These are phyloP conservation scores for Microchrysa polita DNA, from an alignment of 2,888 invertebrate genomes.

Conservation along the genomic window DNA sequence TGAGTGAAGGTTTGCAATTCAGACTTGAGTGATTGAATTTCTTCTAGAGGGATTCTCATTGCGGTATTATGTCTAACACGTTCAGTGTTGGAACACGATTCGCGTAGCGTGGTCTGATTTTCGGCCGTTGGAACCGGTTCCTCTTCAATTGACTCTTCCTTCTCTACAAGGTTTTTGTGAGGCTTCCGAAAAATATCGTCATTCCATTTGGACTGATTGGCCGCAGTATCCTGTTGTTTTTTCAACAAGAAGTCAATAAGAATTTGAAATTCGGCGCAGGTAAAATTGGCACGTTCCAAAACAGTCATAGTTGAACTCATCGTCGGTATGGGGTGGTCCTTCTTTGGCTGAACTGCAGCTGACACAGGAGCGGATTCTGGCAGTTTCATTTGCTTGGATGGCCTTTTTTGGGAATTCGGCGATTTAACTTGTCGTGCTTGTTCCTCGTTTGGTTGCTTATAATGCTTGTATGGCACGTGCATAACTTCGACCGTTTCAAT, in stretches of 20 bases:
- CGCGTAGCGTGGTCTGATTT: conserved; percentile 80
- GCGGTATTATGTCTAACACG: conserved; percentile 60
- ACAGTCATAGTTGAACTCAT: conserved; percentile 76
- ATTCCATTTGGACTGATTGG: conserved; percentile 84
- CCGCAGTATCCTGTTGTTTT: conserved; percentile 83
- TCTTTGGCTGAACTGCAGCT: background rate
- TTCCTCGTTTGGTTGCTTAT: conserved; percentile 27
- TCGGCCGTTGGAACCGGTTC: conserved; percentile 80
- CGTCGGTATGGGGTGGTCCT: conserved; percentile 72
- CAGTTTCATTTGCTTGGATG: conserved; percentile 62
- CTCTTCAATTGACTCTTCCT: conserved; percentile 79
- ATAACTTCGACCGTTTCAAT: conserved; percentile 28
- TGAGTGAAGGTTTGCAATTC: conserved; percentile 59
- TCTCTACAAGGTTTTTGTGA: conserved; percentile 88
- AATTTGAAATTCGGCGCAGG: conserved; percentile 87
- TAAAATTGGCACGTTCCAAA: conserved; percentile 82
- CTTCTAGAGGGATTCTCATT: conserved; percentile 59
- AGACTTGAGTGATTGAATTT: conserved; percentile 58
- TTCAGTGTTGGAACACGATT: conserved; percentile 70
- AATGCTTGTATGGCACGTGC: background rate
- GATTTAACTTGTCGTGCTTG: conserved; percentile 54
- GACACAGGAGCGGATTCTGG: conserved; percentile 64
- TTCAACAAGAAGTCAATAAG: conserved; percentile 89
- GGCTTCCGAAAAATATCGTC: conserved; percentile 89
- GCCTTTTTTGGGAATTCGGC: conserved; percentile 57